Evolutionary conservation across 2,797 vertebrate genomes (phyloP).

Genomic region (Morelia viridis): DNA sequence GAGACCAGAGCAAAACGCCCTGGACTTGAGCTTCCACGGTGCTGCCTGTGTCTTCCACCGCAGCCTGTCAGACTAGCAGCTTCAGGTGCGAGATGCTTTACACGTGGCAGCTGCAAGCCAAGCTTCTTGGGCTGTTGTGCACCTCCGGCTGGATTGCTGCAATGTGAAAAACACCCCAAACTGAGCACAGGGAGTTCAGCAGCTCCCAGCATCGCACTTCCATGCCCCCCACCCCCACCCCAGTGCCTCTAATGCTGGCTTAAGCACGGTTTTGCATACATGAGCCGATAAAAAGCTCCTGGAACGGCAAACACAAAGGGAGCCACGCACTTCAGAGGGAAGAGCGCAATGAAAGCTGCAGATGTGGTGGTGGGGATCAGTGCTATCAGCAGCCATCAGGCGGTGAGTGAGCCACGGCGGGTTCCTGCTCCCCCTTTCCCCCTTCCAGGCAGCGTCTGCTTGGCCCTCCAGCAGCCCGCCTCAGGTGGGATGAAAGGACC

Average conservation of each 20-base stretch:
- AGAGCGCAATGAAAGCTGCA: slow-evolving; percentile 55
- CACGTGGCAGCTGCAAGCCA: not conserved
- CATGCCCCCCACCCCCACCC: not conserved
- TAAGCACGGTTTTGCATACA: slow-evolving; percentile 47
- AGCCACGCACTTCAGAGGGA: slow-evolving; percentile 60
- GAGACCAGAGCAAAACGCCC: not conserved
- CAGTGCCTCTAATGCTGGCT: not conserved
- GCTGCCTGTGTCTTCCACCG: no score
- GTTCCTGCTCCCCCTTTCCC: accelerated
- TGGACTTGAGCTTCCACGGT: no score
- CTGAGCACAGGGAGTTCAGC: no score
- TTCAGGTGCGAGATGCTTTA: not conserved
- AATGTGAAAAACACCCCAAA: not conserved
- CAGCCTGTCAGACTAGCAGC: not conserved
- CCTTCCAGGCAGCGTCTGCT: slow-evolving; percentile 18
- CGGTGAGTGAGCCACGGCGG: slow-evolving; percentile 44
- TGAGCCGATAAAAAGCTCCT: slow-evolving; percentile 54
- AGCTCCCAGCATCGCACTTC: not conserved
- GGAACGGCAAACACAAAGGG: slow-evolving; percentile 59
- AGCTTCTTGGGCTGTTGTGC: not conserved
- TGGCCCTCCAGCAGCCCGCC: slow-evolving; percentile 45
- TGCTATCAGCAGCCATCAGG: slow-evolving; percentile 63
- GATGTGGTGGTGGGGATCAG: slow-evolving; percentile 62
- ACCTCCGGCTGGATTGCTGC: not conserved
- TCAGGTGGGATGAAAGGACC: slow-evolving; percentile 60